These are phyloP conservation scores for Eledone cirrhosa DNA, from an alignment of 2,888 invertebrate genomes.

Conservation along the genomic window DNA sequence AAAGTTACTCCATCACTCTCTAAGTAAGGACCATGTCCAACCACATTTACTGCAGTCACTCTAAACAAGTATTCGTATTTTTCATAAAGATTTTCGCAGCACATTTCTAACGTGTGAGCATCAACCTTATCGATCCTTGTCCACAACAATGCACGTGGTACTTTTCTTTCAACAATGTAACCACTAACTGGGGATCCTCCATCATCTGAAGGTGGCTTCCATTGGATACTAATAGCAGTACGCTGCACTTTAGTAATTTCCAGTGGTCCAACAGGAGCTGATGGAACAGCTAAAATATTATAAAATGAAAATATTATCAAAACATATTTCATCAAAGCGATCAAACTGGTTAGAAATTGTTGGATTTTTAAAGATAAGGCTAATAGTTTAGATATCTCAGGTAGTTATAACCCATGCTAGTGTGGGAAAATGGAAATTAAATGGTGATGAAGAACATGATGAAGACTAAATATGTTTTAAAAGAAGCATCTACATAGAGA, in stretches of 20 bases:
- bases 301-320: neutral
- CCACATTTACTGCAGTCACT: conserved; percentile 84
- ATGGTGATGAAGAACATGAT: too few species aligned
- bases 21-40: conserved; percentile 81
- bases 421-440: too few species aligned
- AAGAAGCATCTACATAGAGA: too few species aligned
- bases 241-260: conserved; percentile 50
- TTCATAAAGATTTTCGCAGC: conserved; percentile 74
- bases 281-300: conserved; percentile 46
- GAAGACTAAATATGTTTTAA: too few species aligned
- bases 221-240: conserved; percentile 46
- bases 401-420: too few species aligned
- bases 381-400: too few species aligned
- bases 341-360: too few species aligned
- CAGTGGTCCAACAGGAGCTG: conserved; percentile 55
- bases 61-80: conserved; percentile 86
- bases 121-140: conserved; percentile 47
- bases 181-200: conserved; percentile 83
- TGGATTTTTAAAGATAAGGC: too few species aligned
- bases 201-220: conserved; percentile 70
- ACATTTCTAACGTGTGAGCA: conserved; percentile 43
- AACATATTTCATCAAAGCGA: too few species aligned
- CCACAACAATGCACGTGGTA: conserved; percentile 64
- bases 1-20: conserved; percentile 50
- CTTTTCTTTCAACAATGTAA: conserved; percentile 82